Percentiles rank a stretch among this genome's conserved stretches.
Conservation (phyloP, 2,888 invertebrate species). For the Platynereis dumerilii region DNA sequence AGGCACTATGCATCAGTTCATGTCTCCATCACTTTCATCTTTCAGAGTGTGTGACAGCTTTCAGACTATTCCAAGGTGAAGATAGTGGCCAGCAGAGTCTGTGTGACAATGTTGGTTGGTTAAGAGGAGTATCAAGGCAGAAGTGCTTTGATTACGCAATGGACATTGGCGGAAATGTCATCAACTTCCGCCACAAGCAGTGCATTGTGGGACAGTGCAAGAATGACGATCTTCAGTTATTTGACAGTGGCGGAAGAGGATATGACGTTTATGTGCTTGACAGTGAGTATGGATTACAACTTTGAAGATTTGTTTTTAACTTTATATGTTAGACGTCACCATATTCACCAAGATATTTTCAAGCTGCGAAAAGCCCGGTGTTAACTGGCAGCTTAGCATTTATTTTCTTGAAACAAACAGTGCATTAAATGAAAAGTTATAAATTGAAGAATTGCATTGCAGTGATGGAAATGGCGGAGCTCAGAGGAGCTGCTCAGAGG, state of each 20-base stretch:
- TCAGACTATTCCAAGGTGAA: not conserved
- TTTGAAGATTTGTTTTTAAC: no score
- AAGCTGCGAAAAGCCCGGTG: no score
- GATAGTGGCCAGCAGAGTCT: conserved; percentile 9
- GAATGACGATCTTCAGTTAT: conserved; percentile 17
- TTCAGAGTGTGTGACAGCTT: conserved; percentile 16
- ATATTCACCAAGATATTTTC: no score
- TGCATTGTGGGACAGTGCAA: conserved; percentile 29
- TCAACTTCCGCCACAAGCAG: conserved; percentile 25
- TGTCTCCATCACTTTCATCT: not conserved
- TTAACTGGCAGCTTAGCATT: no score
- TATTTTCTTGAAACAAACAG: no score
- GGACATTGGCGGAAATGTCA: conserved; percentile 23
- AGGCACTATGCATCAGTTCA: no score
- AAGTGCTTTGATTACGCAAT: conserved; percentile 11
- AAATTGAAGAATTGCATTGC: no score
- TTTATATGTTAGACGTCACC: no score
- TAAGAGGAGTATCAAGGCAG: not conserved
- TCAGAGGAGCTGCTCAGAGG: no score
- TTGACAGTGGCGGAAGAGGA: conserved; percentile 13
- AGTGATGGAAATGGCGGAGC: no score
- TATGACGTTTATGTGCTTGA: conserved; percentile 19
- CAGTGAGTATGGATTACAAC: no score
- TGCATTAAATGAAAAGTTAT: no score
- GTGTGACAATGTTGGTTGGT: conserved; percentile 1